Conservation (phyloP, 2,113 vertebrate species). For the Microcebus tavaratra region DNA sequence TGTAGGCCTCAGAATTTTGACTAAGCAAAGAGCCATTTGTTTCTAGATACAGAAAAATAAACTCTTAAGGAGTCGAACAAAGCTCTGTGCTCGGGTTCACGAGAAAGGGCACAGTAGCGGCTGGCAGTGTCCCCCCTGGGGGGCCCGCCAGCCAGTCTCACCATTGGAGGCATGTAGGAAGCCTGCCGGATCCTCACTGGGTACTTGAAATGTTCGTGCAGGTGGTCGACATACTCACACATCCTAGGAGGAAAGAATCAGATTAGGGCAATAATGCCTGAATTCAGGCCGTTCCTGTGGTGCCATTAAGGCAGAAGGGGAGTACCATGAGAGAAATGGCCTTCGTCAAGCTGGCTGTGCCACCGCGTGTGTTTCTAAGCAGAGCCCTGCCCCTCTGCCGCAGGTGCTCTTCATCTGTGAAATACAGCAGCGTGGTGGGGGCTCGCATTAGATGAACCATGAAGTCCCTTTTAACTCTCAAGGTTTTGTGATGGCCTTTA, state of each 20-base stretch:
- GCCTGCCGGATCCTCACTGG: conserved; percentile 87
- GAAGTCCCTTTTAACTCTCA: neutral
- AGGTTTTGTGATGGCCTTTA: neutral
- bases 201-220: conserved; percentile 91
- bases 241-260: conserved; percentile 83
- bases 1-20: neutral
- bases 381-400: neutral
- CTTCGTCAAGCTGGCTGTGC: neutral
- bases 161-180: conserved; percentile 89
- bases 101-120: neutral
- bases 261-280: neutral
- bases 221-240: conserved; percentile 92
- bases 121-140: neutral
- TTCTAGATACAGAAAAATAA: conserved; percentile 19
- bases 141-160: conserved; percentile 52
- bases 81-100: neutral
- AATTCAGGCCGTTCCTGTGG: neutral
- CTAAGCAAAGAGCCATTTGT: neutral
- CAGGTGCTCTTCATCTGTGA: neutral
- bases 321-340: neutral
- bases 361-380: accelerated
- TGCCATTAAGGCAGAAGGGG: neutral
- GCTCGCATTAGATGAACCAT: neutral
- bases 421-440: neutral
- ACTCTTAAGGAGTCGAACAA: neutral